Conservation (phyloP, 1,140 invertebrate species). For the Chlorops oryzae region DNA sequence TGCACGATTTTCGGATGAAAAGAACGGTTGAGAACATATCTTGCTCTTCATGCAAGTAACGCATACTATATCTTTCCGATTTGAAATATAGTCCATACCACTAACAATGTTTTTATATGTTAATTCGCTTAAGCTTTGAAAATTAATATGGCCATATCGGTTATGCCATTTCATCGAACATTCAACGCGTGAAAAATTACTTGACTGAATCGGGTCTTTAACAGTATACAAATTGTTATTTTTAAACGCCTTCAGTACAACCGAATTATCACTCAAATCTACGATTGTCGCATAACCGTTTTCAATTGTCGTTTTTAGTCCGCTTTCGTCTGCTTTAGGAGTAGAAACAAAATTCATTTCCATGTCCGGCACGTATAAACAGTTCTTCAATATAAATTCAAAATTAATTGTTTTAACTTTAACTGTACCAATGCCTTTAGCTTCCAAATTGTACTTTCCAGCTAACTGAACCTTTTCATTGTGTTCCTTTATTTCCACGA, state of each 20-base stretch:
- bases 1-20: too few species aligned
- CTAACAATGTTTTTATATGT: not conserved
- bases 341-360: constrained; percentile 10
- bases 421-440: not conserved
- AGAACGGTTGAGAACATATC: too few species aligned
- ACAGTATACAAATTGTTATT: not conserved
- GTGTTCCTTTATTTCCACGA: not conserved
- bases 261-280: not conserved
- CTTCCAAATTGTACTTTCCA: constrained; percentile 2
- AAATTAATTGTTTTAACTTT: not conserved
- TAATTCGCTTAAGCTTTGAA: not conserved
- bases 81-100: too few species aligned
- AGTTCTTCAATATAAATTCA: not conserved
- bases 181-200: not conserved
- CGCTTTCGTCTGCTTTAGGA: constrained; percentile 4
- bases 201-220: not conserved
- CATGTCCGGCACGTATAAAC: constrained; percentile 6
- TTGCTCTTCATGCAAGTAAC: too few species aligned
- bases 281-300: not conserved
- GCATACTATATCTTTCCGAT: too few species aligned
- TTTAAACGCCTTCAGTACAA: not conserved
- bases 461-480: constrained; percentile 6
- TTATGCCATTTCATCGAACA: not conserved
- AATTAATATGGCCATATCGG: not conserved
- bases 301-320: not conserved